A percentile compares a stretch with the other conserved stretches of the same genome.
Evolutionary conservation across 2,113 vertebrate species (phyloP).

Genomic region (Melanerpes aurifrons): DNA sequence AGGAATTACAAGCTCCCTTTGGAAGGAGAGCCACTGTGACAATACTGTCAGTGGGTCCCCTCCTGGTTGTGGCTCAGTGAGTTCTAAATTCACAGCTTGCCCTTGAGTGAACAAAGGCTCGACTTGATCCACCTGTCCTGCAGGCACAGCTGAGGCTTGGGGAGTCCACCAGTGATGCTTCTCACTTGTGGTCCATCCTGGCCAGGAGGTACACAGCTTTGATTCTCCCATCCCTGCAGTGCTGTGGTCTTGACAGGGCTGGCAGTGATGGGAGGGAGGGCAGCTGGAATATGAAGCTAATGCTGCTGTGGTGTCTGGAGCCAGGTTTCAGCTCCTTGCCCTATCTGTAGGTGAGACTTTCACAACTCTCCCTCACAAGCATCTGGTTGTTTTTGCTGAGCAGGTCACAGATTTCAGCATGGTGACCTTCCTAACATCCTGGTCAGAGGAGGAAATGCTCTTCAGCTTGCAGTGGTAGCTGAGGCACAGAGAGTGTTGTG

Average conservation of each 20-base stretch:
- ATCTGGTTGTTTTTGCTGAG: not conserved
- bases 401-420: not conserved
- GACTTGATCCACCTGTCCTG: not conserved
- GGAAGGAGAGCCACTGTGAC: not conserved
- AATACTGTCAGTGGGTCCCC: not conserved
- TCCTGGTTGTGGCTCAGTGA: slow-evolving; percentile 1
- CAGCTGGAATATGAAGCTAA: slow-evolving; percentile 18
- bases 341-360: not conserved
- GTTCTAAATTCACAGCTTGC: not conserved
- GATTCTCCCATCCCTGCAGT: not conserved
- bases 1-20: not conserved
- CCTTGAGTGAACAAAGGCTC: not conserved
- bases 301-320: not conserved
- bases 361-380: not conserved
- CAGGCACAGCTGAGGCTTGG: not conserved
- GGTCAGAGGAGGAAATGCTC: not conserved
- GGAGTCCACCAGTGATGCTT: not conserved
- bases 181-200: not conserved
- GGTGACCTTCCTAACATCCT: not conserved
- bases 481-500: not conserved
- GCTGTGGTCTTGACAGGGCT: not conserved
- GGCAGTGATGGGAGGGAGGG: not conserved
- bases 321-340: not conserved
- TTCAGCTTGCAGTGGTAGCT: not conserved
- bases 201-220: not conserved